Percentiles rank a stretch among this genome's conserved stretches.
Evolutionary conservation across 2,113 vertebrate species (phyloP).

Genomic region (Neogale vison): DNA sequence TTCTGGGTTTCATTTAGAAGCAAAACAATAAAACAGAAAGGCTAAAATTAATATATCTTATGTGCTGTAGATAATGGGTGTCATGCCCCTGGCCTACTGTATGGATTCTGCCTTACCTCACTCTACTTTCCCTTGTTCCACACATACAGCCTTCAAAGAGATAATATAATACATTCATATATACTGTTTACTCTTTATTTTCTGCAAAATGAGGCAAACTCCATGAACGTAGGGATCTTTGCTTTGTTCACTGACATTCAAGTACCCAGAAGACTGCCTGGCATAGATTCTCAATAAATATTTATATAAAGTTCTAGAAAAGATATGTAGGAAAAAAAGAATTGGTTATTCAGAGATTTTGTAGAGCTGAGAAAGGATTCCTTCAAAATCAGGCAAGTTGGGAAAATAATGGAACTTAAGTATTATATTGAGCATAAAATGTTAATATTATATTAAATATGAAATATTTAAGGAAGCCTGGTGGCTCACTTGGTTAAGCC

Average conservation of each 20-base stretch:
- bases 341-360: neutral
- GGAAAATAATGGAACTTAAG: neutral
- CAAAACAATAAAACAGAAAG: neutral
- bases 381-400: neutral
- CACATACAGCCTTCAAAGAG: neutral
- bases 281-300: neutral
- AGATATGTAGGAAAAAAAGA: neutral
- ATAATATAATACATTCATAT: neutral
- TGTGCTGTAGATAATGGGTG: neutral
- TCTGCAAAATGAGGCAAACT: neutral
- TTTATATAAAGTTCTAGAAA: neutral
- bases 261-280: neutral
- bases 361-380: neutral
- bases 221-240: neutral
- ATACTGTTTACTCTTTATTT: neutral
- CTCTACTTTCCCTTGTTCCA: neutral
- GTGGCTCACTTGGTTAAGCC: neutral
- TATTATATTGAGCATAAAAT: neutral
- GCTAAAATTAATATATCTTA: neutral
- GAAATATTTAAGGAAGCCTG: too few relatives aligned
- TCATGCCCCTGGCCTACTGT: neutral
- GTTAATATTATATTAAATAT: neutral
- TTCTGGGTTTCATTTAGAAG: constrained; percentile 51
- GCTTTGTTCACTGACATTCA: neutral
- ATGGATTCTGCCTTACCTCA: neutral